phyloP scores from a whole-genome alignment of 2,888 invertebrate genomes.

The Caenorhabditis imperialis region DNA sequence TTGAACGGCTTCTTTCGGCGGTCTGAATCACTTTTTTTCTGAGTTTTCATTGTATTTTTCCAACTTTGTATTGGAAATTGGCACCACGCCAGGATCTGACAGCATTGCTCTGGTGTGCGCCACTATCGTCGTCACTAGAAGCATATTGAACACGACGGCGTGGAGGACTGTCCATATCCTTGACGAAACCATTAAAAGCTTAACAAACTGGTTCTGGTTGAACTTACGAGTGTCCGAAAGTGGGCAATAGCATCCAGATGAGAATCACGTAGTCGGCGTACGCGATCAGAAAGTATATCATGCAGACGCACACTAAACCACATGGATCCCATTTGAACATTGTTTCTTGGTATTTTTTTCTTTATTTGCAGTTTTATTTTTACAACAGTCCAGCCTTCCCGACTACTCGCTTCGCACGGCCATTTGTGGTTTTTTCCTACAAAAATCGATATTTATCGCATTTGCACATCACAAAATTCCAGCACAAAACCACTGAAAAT shows the following conservation, averaged over 20 bases:
- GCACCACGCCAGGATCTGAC: slow-evolving; percentile 91
- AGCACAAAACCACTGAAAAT: background rate
- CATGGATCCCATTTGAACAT: slow-evolving; percentile 87
- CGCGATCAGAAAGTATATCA: slow-evolving; percentile 87
- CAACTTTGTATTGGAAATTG: slow-evolving; percentile 83
- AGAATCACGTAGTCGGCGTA: slow-evolving; percentile 91
- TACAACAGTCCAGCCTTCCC: too few relatives aligned
- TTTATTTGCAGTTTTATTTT: background rate
- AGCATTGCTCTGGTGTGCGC: slow-evolving; percentile 89
- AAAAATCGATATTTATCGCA: slow-evolving; percentile 1
- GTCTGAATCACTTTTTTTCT: slow-evolving; percentile 5
- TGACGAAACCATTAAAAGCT: slow-evolving; percentile 8
- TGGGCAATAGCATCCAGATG: slow-evolving; percentile 87
- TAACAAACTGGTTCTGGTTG: slow-evolving; percentile 4
- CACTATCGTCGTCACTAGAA: slow-evolving; percentile 85
- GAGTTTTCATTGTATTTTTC: slow-evolving; percentile 24
- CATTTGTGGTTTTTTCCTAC: background rate
- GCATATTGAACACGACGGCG: slow-evolving; percentile 86
- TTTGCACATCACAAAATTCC: background rate
- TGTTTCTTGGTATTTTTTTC: too few relatives aligned
- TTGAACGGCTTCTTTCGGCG: background rate
- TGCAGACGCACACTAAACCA: slow-evolving; percentile 87
- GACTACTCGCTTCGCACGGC: background rate
- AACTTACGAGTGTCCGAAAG: slow-evolving; percentile 86
- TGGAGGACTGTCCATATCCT: slow-evolving; percentile 86